phyloP scores from a whole-genome alignment of 2,113 vertebrate species.

The Rafetus swinhoei region DNA sequence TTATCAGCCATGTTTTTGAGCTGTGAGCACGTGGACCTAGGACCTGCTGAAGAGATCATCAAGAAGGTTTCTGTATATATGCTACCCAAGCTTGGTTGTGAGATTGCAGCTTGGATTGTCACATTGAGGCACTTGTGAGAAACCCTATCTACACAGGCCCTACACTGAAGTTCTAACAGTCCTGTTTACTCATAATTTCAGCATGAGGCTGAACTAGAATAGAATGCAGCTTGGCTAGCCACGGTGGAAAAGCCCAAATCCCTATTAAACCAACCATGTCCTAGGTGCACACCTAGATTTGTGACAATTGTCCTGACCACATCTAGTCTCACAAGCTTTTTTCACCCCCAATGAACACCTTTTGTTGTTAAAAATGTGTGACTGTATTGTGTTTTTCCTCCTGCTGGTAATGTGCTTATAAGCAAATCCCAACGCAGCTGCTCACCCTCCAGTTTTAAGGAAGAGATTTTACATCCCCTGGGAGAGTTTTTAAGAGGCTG shows the following conservation, averaged over 20 bases:
- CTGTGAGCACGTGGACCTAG: constrained; percentile 48
- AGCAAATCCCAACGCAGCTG: not conserved
- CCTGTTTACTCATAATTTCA: not conserved
- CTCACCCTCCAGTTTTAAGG: not conserved
- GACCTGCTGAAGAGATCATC: constrained; percentile 28
- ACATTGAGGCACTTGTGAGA: not conserved
- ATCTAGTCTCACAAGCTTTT: not conserved
- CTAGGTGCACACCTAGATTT: not conserved
- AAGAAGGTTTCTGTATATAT: not conserved
- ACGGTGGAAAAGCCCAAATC: not conserved
- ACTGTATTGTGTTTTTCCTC: not conserved
- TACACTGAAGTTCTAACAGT: not conserved
- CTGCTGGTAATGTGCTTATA: no score
- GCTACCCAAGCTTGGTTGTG: not conserved
- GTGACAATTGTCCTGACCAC: not conserved
- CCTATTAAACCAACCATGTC: not conserved
- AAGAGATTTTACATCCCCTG: not conserved
- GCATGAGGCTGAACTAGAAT: not conserved
- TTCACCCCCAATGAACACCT: not conserved
- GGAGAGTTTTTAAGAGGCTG: not conserved
- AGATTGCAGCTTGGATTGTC: not conserved
- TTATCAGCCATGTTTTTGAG: constrained; percentile 74
- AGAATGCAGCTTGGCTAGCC: not conserved
- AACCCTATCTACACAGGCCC: not conserved
- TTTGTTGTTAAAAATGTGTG: not conserved